These are phyloP conservation scores for Arremon brunneinucha DNA, from an alignment of 2,797 vertebrate species.

Conservation along the genomic window DNA sequence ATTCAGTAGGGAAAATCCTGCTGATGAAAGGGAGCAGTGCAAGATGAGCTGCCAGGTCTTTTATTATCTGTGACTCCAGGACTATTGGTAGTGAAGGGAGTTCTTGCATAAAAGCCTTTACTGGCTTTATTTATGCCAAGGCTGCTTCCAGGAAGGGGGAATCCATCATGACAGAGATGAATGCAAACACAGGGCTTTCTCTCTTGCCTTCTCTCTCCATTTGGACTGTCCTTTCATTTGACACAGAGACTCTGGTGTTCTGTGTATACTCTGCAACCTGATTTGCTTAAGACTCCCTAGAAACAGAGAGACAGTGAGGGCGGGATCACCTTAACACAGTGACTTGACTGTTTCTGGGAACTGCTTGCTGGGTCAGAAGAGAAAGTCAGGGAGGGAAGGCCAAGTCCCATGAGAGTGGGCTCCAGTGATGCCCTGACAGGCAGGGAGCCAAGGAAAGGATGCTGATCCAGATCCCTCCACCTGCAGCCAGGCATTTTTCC, in stretches of 20 bases:
- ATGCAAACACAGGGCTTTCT: slow-evolving; percentile 30
- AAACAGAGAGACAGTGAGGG: slow-evolving; percentile 12
- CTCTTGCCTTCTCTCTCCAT: slow-evolving; percentile 5
- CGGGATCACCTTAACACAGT: slow-evolving; percentile 32
- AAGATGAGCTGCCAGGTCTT: slow-evolving; percentile 38
- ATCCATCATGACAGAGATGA: slow-evolving; percentile 47
- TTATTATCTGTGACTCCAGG: slow-evolving; percentile 23
- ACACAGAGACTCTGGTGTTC: background rate
- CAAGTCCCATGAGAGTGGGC: background rate
- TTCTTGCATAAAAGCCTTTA: slow-evolving; percentile 40
- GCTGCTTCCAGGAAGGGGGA: slow-evolving; percentile 50
- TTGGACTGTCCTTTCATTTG: background rate
- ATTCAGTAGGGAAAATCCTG: slow-evolving; percentile 41
- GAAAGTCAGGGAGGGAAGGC: background rate
- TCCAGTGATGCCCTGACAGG: background rate
- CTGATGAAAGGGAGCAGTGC: slow-evolving; percentile 19
- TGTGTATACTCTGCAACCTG: background rate
- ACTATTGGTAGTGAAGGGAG: slow-evolving; percentile 19
- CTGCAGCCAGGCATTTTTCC: background rate
- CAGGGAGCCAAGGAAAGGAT: background rate
- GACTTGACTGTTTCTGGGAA: slow-evolving; percentile 11
- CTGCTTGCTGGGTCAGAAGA: slow-evolving; percentile 3
- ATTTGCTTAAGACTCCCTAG: slow-evolving; percentile 11
- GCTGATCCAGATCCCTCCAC: background rate
- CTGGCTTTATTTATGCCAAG: slow-evolving; percentile 49